Base-by-base conservation (phyloP, 2,888 invertebrate species). In the Drosophila putrida region DNA sequence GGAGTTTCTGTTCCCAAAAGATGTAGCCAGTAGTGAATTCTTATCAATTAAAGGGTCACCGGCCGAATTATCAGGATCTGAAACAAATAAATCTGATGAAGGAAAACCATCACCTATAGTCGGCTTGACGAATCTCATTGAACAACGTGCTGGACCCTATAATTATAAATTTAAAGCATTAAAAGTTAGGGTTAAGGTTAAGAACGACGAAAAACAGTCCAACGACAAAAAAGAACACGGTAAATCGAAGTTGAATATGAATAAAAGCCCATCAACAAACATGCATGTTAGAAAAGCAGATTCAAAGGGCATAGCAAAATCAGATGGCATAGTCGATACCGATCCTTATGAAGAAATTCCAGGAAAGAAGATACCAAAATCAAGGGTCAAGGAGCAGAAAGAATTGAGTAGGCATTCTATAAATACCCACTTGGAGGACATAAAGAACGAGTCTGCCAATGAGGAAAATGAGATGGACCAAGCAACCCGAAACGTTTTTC, bases 101-200 rank as follows among this genome's bases (percentile, higher is more conserved):
- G 11, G 6, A 9, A 59, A 9, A 0, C 5, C 15, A 6, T 11
- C 15, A 4, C 4, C 5, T 11, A 11, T 15, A 11, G 6, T 15
- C 4, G 60, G 54, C 2, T 25, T 60, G 13, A 35, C 20, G 4
- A 11, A 65, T 3, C 15, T 38, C 2, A 57, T 54, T 50, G 57
- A 74, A n/a, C 43, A 28, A 8, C 59, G 66, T 28, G 46, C 47
- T 3, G 53, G 41, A 15, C 57, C 49, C 3, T 15, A 31, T 11
- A 49, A 51, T 49, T 41, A 55, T 0, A 38, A 46, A 28, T 75
- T 47, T 46, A 68, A 63, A 36, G 51, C 68, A 10, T 9, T 78
- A 11, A 78, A 58, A 20, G 65, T 78, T 4, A 44, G 47, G 1
- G 68, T 57, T 10, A 65, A 54, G 13, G 6, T 6, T 25, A 39